A percentile compares a stretch with the other conserved stretches of the same genome.
Conservation (phyloP, 2,113 vertebrate species). For the Osmerus mordax region DNA sequence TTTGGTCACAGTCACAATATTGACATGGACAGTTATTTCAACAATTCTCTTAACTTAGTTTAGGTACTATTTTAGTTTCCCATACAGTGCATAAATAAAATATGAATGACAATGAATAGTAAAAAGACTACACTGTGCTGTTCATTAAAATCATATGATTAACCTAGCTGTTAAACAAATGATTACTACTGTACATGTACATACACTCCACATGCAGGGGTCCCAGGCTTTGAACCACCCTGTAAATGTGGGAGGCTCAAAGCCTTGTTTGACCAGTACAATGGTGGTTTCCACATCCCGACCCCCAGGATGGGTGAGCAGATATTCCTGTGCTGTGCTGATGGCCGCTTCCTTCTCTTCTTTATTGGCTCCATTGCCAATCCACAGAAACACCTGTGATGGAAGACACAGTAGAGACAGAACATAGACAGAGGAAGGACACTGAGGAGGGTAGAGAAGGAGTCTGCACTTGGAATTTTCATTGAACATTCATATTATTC, state of each 20-base stretch:
- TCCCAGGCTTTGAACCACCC: constrained; percentile 93
- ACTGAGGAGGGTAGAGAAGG: not conserved
- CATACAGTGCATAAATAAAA: too few species aligned
- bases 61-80: too few species aligned
- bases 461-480: not conserved
- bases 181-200: constrained; percentile 42
- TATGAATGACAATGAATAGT: too few species aligned
- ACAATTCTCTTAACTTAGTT: too few species aligned
- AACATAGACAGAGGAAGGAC: not conserved
- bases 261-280: constrained; percentile 80
- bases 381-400: constrained; percentile 85
- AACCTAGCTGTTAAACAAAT: not conserved
- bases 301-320: constrained; percentile 80
- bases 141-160: too few species aligned
- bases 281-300: constrained; percentile 79
- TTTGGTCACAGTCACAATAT: constrained; percentile 50
- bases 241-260: constrained; percentile 84
- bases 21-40: constrained; percentile 10
- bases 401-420: not conserved
- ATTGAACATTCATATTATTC: too few species aligned
- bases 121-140: too few species aligned
- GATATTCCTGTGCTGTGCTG: constrained; percentile 73
- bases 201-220: constrained; percentile 87
- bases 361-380: constrained; percentile 78
- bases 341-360: constrained; percentile 75